These are phyloP conservation scores for Torymus tubicola DNA, from an alignment of 2,888 invertebrate genomes.

Conservation along the genomic window DNA sequence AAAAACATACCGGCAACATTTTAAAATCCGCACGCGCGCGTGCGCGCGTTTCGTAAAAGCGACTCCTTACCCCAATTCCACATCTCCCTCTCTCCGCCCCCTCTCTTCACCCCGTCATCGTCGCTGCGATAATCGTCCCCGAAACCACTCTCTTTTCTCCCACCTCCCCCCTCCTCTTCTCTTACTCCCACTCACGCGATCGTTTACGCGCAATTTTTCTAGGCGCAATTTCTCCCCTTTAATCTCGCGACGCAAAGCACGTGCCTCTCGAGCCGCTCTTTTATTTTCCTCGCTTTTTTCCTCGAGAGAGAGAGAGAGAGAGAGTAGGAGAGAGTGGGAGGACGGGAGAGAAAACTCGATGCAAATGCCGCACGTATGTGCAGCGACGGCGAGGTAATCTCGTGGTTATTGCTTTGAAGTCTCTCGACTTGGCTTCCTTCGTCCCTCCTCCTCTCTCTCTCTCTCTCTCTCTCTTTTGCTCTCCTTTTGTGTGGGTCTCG, in stretches of 20 bases:
- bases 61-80: too few species aligned
- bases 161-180: background rate
- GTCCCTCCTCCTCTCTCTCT: constrained; percentile 35
- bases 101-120: too few species aligned
- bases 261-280: background rate
- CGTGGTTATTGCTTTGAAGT: constrained; percentile 57
- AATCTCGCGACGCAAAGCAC: constrained; percentile 32
- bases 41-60: too few species aligned
- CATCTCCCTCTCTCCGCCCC: too few species aligned
- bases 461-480: constrained; percentile 3
- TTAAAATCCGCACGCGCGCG: too few species aligned
- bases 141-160: too few species aligned
- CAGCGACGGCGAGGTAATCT: constrained; percentile 43
- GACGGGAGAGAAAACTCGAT: constrained; percentile 34
- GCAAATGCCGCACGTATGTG: constrained; percentile 32
- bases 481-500: background rate
- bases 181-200: background rate
- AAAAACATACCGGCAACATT: too few species aligned
- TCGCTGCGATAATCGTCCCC: too few species aligned
- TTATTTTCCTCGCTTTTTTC: constrained; percentile 4
- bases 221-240: constrained; percentile 31
- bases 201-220: constrained; percentile 26
- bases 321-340: too few species aligned
- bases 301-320: background rate
- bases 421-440: constrained; percentile 39